Evolutionary conservation across 92 coral and sea anemone species (phyloP).

Genomic region (Paragorgia papillata): DNA sequence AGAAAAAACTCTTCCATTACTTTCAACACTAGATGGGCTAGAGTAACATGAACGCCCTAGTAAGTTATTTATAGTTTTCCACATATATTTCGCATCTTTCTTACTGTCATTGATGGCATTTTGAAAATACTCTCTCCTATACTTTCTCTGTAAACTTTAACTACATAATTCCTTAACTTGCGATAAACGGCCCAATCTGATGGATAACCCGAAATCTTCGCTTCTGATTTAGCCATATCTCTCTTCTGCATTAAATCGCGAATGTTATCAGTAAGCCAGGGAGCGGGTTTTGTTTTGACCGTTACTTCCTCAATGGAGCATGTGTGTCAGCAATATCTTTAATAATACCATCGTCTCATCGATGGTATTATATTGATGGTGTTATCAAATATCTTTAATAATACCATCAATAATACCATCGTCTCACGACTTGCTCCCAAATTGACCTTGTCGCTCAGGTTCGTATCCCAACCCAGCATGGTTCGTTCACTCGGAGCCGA

Average conservation of each 20-base stretch:
- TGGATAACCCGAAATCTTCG: neutral
- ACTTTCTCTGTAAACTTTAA: neutral
- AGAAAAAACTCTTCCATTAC: neutral
- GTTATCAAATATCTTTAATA: no score
- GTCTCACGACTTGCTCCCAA: no score
- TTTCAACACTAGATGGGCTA: neutral
- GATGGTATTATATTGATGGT: no score
- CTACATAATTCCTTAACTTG: conserved; percentile 6
- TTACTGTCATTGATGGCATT: conserved; percentile 2
- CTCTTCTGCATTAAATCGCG: neutral
- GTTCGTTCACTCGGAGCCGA: no score
- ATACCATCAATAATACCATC: no score
- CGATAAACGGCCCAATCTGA: conserved; percentile 23
- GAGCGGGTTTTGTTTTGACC: conserved; percentile 6
- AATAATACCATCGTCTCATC: no score
- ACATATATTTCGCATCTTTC: conserved; percentile 18
- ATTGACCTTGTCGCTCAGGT: no score
- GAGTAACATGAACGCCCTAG: neutral
- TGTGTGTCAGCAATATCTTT: conserved; percentile 5
- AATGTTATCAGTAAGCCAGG: conserved; percentile 12
- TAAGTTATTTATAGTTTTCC: conserved; percentile 37
- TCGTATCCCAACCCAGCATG: no score
- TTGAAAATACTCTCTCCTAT: neutral
- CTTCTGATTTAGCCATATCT: conserved; percentile 2
- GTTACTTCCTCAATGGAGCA: conserved; percentile 7